Base-by-base conservation (phyloP, 2,113 vertebrate species). In the Motacilla alba region DNA sequence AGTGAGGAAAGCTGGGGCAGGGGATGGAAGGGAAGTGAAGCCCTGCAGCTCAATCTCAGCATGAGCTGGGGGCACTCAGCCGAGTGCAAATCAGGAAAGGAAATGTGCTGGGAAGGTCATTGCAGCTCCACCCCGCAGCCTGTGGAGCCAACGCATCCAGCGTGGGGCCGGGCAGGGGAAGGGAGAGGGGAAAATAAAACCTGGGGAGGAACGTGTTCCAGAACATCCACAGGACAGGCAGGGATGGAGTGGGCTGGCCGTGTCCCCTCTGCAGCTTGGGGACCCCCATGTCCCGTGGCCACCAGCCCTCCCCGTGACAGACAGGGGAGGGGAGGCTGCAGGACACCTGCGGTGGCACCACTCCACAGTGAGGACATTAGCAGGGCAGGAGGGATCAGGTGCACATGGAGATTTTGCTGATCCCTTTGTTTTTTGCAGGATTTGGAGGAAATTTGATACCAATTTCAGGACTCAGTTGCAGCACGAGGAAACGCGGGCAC, bases 61-160 rank as follows among this genome's bases (percentile, higher is more conserved):
- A 2, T 70, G 60, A 63, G 37, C 17, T 9, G 4, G 39, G 10
- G 16, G 43, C 69, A 50, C 19, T 39, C 13, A 5, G 66, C n/a
- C 13, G 3, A 35, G 67, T 0, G 2, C 7, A 41, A 79, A 59
- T 76, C 37, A 47, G 56, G 68, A 75, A 69, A 33, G 50, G n/a
- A 39, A 60, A 33, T 0, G 2, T 11, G 2, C 27, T 0, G 3
- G 67, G 24, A 22, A 0, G 5, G 35, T 43, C 3, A 1, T 33
- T 35, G 7, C 43, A 28, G 78, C 91, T 92, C 46, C 35, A 12
- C 30, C 68, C 67, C 16, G 3, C 39, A 41, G 49, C 41, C 75
- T 21, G 27, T 11, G 19, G 55, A 28, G 53, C 35, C 16, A 50
- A 5, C 0, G 1, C 27, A 18, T 24, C 35, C 78, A 46, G 0